Conservation (phyloP, 1,140 invertebrate species). For the Antheraea pernyi region DNA sequence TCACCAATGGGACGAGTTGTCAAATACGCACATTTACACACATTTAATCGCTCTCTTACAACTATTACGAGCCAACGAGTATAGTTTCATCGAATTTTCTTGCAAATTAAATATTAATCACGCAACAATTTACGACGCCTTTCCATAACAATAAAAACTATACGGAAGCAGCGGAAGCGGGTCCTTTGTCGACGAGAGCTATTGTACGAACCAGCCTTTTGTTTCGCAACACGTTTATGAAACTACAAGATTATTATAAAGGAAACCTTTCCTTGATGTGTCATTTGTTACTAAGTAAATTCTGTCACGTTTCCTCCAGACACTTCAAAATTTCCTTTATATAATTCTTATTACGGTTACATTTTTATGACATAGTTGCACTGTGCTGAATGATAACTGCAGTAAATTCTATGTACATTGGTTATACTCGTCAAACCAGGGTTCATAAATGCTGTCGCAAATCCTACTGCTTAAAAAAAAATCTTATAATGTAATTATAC, state of each 20-base stretch:
- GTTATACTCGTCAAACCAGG: too few species aligned
- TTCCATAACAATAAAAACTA: conserved; percentile 12
- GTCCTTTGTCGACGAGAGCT: conserved; percentile 1
- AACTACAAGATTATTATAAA: conserved; percentile 13
- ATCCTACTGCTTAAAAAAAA: too few species aligned
- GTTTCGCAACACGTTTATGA: conserved; percentile 1
- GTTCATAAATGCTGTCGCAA: too few species aligned
- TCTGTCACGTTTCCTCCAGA: background rate
- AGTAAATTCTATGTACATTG: too few species aligned
- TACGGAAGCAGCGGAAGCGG: background rate
- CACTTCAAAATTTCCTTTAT: background rate
- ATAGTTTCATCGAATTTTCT: background rate
- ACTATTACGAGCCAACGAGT: background rate
- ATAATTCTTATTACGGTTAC: background rate
- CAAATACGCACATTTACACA: too few species aligned
- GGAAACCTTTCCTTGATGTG: background rate
- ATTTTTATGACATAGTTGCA: background rate
- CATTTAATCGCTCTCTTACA: too few species aligned
- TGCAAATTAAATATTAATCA: background rate
- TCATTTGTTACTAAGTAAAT: background rate
- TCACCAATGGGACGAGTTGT: too few species aligned
- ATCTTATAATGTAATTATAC: too few species aligned
- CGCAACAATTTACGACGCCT: conserved; percentile 9
- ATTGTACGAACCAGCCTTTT: background rate
- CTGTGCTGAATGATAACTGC: too few species aligned